A percentile compares a stretch with the other conserved stretches of the same genome.
phyloP scores from a whole-genome alignment of 2,113 vertebrate genomes.

The Strix aluco region DNA sequence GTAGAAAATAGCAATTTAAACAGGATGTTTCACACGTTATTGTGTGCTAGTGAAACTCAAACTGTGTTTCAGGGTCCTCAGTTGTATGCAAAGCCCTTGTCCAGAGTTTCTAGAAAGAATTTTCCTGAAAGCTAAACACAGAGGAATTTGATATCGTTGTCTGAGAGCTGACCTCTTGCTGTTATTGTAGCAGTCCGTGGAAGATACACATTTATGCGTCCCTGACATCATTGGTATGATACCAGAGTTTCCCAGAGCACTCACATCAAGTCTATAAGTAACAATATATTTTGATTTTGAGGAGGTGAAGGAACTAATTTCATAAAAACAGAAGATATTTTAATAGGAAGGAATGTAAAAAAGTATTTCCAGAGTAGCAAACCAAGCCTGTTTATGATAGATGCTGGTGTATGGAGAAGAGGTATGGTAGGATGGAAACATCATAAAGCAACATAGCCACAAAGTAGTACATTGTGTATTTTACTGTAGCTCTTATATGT shows the following conservation, averaged over 20 bases:
- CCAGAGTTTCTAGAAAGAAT: background rate
- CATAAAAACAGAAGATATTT: background rate
- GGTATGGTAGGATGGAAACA: background rate
- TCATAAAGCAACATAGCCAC: background rate
- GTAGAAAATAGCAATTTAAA: background rate
- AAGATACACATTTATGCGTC: background rate
- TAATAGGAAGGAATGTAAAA: background rate
- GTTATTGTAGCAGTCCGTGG: accelerated
- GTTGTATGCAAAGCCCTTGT: background rate
- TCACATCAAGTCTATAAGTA: background rate
- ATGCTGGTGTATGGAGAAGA: background rate
- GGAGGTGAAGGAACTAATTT: background rate
- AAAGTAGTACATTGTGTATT: background rate
- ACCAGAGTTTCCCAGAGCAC: background rate
- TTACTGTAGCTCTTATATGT: background rate
- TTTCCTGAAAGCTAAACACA: background rate
- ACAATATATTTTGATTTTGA: background rate
- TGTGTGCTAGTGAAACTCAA: background rate
- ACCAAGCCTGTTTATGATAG: background rate
- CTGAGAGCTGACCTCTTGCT: background rate
- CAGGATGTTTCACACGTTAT: background rate
- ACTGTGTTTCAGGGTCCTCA: background rate
- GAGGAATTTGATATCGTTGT: background rate
- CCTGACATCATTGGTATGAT: background rate
- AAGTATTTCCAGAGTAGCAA: background rate